Evolutionary conservation across 2,888 invertebrate species (phyloP).

Genomic region (Desoria tigrina): DNA sequence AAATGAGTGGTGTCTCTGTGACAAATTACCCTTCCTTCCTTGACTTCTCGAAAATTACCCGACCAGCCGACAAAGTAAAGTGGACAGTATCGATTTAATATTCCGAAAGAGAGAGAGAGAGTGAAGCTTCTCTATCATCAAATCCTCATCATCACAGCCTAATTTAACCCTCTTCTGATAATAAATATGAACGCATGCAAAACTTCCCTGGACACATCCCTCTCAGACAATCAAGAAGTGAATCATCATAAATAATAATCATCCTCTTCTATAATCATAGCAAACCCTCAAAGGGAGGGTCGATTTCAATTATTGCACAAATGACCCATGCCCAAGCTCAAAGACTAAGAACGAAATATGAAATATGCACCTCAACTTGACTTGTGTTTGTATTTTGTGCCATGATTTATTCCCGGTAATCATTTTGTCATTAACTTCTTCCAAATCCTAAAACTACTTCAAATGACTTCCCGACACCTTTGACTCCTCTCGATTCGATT

Average conservation of each 20-base stretch:
- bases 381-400: too few species aligned
- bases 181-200: slow-evolving; percentile 18
- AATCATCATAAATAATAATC: too few species aligned
- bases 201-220: background rate
- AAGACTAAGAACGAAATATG: too few species aligned
- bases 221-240: too few species aligned
- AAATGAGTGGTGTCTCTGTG: slow-evolving; percentile 34
- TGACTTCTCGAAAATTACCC: slow-evolving; percentile 36
- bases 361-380: too few species aligned
- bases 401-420: too few species aligned
- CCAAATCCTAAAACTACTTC: too few species aligned
- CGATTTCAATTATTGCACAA: slow-evolving; percentile 20
- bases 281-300: background rate
- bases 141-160: slow-evolving; percentile 25
- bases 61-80: slow-evolving; percentile 35
- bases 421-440: too few species aligned
- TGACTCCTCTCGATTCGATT: slow-evolving; percentile 3
- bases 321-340: too few species aligned
- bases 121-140: slow-evolving; percentile 20
- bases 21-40: slow-evolving; percentile 40
- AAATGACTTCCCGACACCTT: background rate
- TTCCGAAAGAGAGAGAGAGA: slow-evolving; percentile 17
- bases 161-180: slow-evolving; percentile 14
- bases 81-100: slow-evolving; percentile 52
- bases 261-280: too few species aligned